These are phyloP conservation scores for Stegastes partitus DNA, from an alignment of 2,113 vertebrate species.

Conservation along the genomic window DNA sequence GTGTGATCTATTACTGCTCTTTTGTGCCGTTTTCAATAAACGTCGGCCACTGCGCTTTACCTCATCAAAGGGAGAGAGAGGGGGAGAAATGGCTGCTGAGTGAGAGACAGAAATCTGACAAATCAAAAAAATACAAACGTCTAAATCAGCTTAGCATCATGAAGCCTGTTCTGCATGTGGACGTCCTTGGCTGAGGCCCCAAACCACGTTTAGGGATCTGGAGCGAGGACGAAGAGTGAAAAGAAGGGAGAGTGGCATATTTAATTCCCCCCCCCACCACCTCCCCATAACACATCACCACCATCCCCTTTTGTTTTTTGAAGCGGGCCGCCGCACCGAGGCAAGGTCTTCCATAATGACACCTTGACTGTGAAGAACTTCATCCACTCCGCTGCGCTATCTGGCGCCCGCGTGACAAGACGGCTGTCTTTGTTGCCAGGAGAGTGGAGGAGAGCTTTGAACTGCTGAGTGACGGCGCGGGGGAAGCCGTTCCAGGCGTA, in stretches of 20 bases:
- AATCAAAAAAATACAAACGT: constrained; percentile 14
- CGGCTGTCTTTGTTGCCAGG: constrained; percentile 75
- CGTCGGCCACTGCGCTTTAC: background rate
- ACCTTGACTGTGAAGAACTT: constrained; percentile 79
- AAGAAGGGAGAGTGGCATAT: constrained; percentile 61
- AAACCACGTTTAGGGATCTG: constrained; percentile 21
- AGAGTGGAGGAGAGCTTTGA: constrained; percentile 74
- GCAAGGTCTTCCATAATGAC: constrained; percentile 75
- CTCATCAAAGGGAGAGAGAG: constrained; percentile 21
- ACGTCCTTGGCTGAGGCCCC: constrained; percentile 52
- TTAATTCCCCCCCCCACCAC: constrained; percentile 57
- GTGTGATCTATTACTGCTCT: constrained; percentile 47
- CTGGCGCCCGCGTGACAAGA: constrained; percentile 73
- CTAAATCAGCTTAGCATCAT: constrained; percentile 12
- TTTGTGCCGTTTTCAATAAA: constrained; percentile 37
- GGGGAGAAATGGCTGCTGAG: background rate
- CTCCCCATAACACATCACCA: background rate
- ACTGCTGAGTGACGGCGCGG: constrained; percentile 74
- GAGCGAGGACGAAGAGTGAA: constrained; percentile 10
- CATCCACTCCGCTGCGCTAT: constrained; percentile 65
- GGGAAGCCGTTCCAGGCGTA: constrained; percentile 72
- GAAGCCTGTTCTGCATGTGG: background rate
- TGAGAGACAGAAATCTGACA: constrained; percentile 27
- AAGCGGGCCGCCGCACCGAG: constrained; percentile 36
- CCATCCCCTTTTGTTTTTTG: constrained; percentile 40